Percentiles rank a stretch among this genome's conserved stretches.
These are phyloP conservation scores for Oscheius myriophilus DNA, from an alignment of 2,888 invertebrate genomes.

Conservation along the genomic window DNA sequence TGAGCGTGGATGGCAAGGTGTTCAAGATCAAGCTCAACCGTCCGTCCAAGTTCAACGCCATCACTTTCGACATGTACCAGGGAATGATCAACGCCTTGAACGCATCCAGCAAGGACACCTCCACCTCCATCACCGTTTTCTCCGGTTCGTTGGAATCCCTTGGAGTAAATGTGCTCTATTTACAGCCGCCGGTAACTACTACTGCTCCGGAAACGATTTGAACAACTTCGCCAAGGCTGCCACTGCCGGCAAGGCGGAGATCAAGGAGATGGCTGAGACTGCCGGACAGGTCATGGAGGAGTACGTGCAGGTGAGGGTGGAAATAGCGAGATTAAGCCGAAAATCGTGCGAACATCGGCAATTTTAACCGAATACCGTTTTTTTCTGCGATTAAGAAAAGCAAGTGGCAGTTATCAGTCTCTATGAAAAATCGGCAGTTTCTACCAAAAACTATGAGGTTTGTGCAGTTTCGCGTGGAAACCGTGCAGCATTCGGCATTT, in stretches of 20 bases:
- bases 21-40: slow-evolving; percentile 63
- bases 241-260: slow-evolving; percentile 50
- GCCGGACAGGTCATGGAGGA: slow-evolving; percentile 57
- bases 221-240: slow-evolving; percentile 71
- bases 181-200: slow-evolving; percentile 79
- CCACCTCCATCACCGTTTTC: slow-evolving; percentile 79
- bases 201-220: slow-evolving; percentile 86
- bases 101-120: slow-evolving; percentile 75
- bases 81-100: slow-evolving; percentile 51
- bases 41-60: slow-evolving; percentile 57
- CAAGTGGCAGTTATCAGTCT: no score
- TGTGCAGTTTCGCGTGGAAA: no score
- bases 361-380: no score
- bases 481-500: no score
- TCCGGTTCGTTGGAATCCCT: slow-evolving; percentile 75
- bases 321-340: not conserved
- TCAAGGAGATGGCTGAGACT: slow-evolving; percentile 53
- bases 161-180: slow-evolving; percentile 1
- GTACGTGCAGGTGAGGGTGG: slow-evolving; percentile 55
- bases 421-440: no score
- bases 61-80: slow-evolving; percentile 66
- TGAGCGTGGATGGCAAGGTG: slow-evolving; percentile 56
- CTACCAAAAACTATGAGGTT: no score
- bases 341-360: no score
- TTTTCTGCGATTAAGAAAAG: no score